Evolutionary conservation across 2,113 vertebrate genomes (phyloP).

Genomic region (Calidris pugnax): DNA sequence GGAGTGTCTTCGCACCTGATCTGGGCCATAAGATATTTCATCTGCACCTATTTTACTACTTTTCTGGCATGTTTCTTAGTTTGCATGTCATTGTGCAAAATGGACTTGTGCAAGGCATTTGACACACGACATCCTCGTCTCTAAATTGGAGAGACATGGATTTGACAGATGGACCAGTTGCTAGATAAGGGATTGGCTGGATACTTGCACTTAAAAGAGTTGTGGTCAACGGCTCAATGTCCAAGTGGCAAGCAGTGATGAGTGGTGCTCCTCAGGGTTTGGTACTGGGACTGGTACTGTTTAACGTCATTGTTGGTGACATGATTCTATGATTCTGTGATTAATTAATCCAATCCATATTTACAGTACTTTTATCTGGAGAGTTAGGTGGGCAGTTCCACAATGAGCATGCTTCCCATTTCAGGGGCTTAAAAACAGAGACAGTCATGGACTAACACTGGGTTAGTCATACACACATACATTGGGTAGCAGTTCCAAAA

Average conservation of each 20-base stretch:
- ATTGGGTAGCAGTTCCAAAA: background rate
- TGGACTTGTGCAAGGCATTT: background rate
- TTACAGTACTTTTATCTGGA: background rate
- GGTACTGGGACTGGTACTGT: background rate
- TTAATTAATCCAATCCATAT: background rate
- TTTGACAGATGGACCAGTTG: background rate
- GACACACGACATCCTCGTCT: background rate
- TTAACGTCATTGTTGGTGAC: background rate
- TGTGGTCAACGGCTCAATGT: background rate
- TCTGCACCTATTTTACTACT: background rate
- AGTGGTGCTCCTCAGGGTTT: background rate
- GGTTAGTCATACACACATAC: rapidly evolving
- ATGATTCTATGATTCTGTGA: background rate
- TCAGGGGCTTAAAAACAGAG: background rate
- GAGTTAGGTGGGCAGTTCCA: background rate
- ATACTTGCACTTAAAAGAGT: background rate
- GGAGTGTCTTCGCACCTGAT: background rate
- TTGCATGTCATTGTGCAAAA: background rate
- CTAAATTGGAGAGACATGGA: background rate
- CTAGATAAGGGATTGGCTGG: background rate
- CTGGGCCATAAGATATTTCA: background rate
- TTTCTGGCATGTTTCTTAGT: background rate
- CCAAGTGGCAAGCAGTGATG: background rate
- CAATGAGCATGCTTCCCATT: background rate
- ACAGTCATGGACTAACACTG: background rate